These are phyloP conservation scores for Borostomias antarcticus DNA, from an alignment of 2,797 vertebrate genomes.

Conservation along the genomic window DNA sequence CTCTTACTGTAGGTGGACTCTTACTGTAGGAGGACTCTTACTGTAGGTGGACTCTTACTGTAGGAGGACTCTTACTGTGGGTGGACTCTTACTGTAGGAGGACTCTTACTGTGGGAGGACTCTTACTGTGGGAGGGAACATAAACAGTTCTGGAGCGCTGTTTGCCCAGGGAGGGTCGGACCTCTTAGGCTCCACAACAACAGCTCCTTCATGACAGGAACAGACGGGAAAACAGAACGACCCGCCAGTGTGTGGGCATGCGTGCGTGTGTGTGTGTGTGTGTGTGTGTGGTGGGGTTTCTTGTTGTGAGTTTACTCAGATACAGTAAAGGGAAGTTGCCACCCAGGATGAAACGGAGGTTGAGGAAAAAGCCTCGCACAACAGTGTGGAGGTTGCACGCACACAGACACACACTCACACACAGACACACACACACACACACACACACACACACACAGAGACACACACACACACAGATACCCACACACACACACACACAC, in stretches of 20 bases:
- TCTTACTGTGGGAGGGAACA: constrained; percentile 9
- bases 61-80: no score
- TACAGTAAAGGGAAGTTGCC: constrained; percentile 13
- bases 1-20: no score
- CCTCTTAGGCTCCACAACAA: neutral
- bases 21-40: no score
- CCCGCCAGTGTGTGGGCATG: neutral
- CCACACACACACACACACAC: neutral
- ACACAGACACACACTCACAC: neutral
- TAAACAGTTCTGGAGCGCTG: constrained; percentile 20
- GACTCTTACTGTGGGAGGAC: constrained; percentile 20
- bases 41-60: no score
- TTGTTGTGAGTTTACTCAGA: neutral
- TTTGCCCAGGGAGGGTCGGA: constrained; percentile 18
- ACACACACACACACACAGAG: neutral
- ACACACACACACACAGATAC: constrained; percentile 4
- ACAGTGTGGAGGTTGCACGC: neutral
- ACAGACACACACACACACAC: constrained; percentile 4
- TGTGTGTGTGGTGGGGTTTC: no score
- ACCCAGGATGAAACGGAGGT: constrained; percentile 8
- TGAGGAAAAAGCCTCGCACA: neutral
- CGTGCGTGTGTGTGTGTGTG: no score
- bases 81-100: no score
- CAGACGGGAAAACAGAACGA: neutral
- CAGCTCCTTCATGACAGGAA: constrained; percentile 11